Percentiles rank a stretch among this genome's conserved stretches.
Evolutionary conservation across 2,888 invertebrate species (phyloP).

Genomic region (Itoplectis maculator): DNA sequence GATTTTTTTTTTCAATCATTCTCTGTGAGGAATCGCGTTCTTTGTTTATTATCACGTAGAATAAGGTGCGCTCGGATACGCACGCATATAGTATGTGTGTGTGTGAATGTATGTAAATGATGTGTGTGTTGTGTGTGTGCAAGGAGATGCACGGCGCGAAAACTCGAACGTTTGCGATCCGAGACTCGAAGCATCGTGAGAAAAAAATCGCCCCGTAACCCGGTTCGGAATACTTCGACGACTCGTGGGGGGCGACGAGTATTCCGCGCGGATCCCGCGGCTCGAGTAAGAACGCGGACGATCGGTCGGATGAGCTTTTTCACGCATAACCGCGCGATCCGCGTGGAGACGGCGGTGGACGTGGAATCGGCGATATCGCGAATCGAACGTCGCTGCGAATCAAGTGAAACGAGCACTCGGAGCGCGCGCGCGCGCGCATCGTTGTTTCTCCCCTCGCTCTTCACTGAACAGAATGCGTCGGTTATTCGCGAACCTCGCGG

Average conservation of each 20-base stretch:
- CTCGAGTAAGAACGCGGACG: not conserved
- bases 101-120: not conserved
- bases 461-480: conserved; percentile 20
- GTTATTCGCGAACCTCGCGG: conserved; percentile 8
- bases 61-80: conserved; percentile 46
- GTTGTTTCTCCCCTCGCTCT: not conserved
- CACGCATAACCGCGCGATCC: not conserved
- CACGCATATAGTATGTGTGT: conserved; percentile 22
- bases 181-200: conserved; percentile 2
- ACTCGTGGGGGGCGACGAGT: not conserved
- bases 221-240: not conserved
- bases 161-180: conserved; percentile 24
- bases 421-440: conserved; percentile 28
- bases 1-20: conserved; percentile 52
- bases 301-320: not conserved
- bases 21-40: conserved; percentile 22
- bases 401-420: conserved; percentile 23
- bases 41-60: conserved; percentile 62
- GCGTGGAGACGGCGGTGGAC: not conserved
- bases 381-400: conserved; percentile 24
- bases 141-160: conserved; percentile 26
- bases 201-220: conserved; percentile 1
- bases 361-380: conserved; percentile 30
- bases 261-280: not conserved
- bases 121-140: conserved; percentile 23